Conservation (phyloP, 1,140 invertebrate species). For the Bombus difficillimus region DNA sequence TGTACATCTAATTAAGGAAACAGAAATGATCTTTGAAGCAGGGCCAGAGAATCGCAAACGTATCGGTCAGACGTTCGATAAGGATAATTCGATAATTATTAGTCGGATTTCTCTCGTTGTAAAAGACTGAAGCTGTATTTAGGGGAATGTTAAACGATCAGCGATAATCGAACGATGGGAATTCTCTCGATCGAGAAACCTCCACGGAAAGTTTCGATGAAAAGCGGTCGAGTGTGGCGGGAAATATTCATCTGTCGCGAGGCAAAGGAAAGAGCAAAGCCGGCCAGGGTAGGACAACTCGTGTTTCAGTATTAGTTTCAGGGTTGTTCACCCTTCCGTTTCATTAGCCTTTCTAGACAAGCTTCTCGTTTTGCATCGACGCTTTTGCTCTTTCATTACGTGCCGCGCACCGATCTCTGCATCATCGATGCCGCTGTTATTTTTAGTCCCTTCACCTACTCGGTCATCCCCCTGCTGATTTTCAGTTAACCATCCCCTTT, state of each 20-base stretch:
- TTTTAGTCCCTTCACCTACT: slow-evolving; percentile 45
- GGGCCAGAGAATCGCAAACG: not conserved
- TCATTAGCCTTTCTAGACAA: slow-evolving; percentile 72
- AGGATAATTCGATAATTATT: slow-evolving; percentile 16
- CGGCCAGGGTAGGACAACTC: slow-evolving; percentile 10
- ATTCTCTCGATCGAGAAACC: not conserved
- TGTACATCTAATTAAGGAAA: too few species aligned
- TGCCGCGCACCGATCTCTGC: slow-evolving; percentile 19
- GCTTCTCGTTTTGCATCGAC: slow-evolving; percentile 43
- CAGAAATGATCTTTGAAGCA: not conserved
- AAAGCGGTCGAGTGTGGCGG: slow-evolving; percentile 16
- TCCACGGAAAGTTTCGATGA: slow-evolving; percentile 23
- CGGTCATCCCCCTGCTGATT: not conserved
- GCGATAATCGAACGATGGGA: not conserved
- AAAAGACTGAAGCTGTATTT: not conserved
- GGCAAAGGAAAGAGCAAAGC: slow-evolving; percentile 43
- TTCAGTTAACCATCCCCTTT: not conserved
- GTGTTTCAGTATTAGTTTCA: slow-evolving; percentile 53
- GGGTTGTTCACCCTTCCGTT: slow-evolving; percentile 80
- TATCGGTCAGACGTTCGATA: not conserved
- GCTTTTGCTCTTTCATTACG: slow-evolving; percentile 45
- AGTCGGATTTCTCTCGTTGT: not conserved
- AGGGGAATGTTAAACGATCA: not conserved
- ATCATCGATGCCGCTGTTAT: slow-evolving; percentile 29
- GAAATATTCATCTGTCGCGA: slow-evolving; percentile 29